These are phyloP conservation scores for Lasioglossum malachurum DNA, from an alignment of 2,888 invertebrate genomes.

Conservation along the genomic window DNA sequence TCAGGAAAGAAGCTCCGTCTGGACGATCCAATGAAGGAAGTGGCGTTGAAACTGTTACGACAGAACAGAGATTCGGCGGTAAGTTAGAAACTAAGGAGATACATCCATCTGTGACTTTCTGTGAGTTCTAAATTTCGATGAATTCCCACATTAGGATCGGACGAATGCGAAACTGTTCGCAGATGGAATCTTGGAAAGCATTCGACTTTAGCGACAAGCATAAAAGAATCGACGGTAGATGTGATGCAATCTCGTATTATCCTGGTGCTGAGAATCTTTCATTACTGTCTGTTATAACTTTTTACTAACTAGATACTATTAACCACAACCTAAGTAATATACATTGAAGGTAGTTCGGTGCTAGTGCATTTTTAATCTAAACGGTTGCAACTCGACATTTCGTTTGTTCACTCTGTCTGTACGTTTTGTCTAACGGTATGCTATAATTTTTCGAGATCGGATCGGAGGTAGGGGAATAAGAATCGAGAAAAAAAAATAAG, in stretches of 20 bases:
- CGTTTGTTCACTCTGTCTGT: not conserved
- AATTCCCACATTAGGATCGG: conserved; percentile 30
- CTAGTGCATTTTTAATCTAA: not conserved
- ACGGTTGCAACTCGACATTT: not conserved
- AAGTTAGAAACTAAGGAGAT: not conserved
- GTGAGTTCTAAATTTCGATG: not conserved
- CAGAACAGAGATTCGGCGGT: conserved; percentile 13
- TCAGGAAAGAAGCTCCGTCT: conserved; percentile 21
- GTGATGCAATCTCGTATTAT: conserved; percentile 29
- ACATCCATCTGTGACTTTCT: not conserved
- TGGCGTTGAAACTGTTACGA: not conserved
- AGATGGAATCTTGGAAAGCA: conserved; percentile 38
- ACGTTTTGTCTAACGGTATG: not conserved
- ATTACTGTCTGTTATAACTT: not conserved
- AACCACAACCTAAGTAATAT: not conserved
- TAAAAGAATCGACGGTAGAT: conserved; percentile 62
- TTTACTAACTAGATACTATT: conserved; percentile 9
- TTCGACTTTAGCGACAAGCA: conserved; percentile 22
- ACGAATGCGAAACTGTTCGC: conserved; percentile 26
- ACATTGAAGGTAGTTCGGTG: not conserved
- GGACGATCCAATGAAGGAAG: not conserved
- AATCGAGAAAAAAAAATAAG: not conserved
- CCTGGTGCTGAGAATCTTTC: not conserved
- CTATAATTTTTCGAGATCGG: not conserved
- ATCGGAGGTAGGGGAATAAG: conserved; percentile 1